phyloP scores from a whole-genome alignment of 2,797 vertebrate genomes.

The Protosalanx chinensis region DNA sequence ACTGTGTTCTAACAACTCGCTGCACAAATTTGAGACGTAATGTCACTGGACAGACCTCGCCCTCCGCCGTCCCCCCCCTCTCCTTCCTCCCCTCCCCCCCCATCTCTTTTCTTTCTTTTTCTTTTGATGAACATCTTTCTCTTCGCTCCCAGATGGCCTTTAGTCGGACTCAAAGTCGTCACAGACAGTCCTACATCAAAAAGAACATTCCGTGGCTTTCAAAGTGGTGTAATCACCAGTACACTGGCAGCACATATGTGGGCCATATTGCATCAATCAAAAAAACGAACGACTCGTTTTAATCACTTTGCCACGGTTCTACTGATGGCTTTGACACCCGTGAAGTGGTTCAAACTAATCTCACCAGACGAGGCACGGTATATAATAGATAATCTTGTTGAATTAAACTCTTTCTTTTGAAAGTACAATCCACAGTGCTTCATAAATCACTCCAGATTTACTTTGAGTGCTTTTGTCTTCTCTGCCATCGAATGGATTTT shows the following conservation, averaged over 20 bases:
- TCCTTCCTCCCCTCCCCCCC: too few species aligned
- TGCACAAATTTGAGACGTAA: conserved; percentile 30
- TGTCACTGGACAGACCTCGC: conserved; percentile 4
- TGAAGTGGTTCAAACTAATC: conserved; percentile 34
- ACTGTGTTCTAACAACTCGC: conserved; percentile 3
- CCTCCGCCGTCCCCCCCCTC: not conserved
- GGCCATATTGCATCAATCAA: conserved; percentile 60
- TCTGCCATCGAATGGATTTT: not conserved
- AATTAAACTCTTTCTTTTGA: not conserved
- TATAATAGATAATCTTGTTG: not conserved
- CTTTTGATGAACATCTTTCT: conserved; percentile 37
- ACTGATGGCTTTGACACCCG: conserved; percentile 52
- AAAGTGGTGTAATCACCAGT: conserved; percentile 70
- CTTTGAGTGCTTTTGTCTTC: not conserved
- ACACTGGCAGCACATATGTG: conserved; percentile 62
- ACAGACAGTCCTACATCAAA: conserved; percentile 64
- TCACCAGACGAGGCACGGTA: conserved; percentile 2
- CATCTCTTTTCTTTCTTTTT: not conserved
- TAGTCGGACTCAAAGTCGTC: conserved; percentile 48
- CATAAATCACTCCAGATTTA: conserved; percentile 9
- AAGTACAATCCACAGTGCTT: not conserved
- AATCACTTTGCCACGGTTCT: conserved; percentile 49
- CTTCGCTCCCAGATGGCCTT: conserved; percentile 58
- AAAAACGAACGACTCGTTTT: conserved; percentile 56
- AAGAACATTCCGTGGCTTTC: conserved; percentile 59